Evolutionary conservation across 2,113 vertebrate species (phyloP), one percentile per base, ranked within the genome.

Genomic region (Arvicanthis niloticus): DNA sequence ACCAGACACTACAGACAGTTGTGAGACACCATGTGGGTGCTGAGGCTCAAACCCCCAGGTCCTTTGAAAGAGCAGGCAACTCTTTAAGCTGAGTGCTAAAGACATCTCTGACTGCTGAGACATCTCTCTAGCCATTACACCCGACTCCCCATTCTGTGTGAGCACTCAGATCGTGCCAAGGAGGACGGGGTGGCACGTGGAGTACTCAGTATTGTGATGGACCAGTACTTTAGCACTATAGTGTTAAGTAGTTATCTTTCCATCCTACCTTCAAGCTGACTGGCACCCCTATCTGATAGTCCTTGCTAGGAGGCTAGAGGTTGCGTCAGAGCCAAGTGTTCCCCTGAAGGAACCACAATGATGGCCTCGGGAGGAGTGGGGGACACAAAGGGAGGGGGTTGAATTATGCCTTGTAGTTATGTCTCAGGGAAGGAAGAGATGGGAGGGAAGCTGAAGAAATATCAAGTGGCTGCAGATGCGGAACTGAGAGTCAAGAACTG

Each of bases 401-500:
- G 40, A 40, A 21, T 86, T 72, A 12, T 31, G 13, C 65, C 70
- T 89, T 31, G 2, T 26, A 86, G 80, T 53, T 91, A 56, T 78
- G 82, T 91, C 56, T 34, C 26, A 3, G 34, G 68, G 75, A 68
- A 88, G 86, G 88, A 93, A 92, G 58, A 37, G 9, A 19, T 53
- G 48, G 12, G 31, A 67, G 72, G 72, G 76, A 84, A 62, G 60
- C 37, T 42, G n/a, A 68, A 96, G 84, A 97, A 97, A 91, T 91
- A 78, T 48, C 93, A 75, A 91, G 95, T 45, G 58, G 78, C 89
- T 96, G 91, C 42, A 82, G 58, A 96, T 85, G 84, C 93, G 88
- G 92, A 97, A 97, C n/a, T 7, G 72, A 96, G 96, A 96, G 80
- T 89, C 37, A 80, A 72, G 81, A 90, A 62, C 45, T 34, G 7